Percentiles rank a stretch among this genome's conserved stretches.
Conservation (phyloP, 2,113 vertebrate species). For the Oreochromis niloticus region DNA sequence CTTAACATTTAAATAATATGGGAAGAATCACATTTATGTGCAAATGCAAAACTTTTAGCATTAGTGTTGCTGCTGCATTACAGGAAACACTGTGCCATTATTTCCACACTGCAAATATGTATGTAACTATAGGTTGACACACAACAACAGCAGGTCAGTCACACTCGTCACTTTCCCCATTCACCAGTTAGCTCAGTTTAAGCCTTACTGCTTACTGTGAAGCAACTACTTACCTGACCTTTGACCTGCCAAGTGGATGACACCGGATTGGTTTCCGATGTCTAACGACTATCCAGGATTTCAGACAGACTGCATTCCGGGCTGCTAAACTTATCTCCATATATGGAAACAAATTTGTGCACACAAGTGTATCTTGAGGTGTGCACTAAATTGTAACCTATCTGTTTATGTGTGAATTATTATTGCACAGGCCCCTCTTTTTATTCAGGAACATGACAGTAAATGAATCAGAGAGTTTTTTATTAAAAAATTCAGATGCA, state of each 20-base stretch:
- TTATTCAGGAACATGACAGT: background rate
- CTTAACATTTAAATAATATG: background rate
- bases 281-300: constrained; percentile 60
- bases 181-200: constrained; percentile 46
- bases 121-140: background rate
- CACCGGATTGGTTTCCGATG: constrained; percentile 47
- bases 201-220: constrained; percentile 31
- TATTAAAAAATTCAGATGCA: background rate
- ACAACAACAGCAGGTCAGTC: background rate
- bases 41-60: background rate
- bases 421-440: background rate
- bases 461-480: background rate
- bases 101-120: background rate
- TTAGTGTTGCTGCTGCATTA: background rate
- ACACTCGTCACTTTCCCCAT: constrained; percentile 7
- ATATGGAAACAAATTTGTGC: background rate
- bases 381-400: background rate
- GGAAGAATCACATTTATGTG: background rate
- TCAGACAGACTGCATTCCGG: constrained; percentile 13
- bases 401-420: background rate
- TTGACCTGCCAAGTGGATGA: constrained; percentile 66
- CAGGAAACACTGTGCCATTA: background rate
- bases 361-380: background rate
- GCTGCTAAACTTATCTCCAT: background rate
- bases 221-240: constrained; percentile 52